Conservation (phyloP, 1,140 invertebrate genomes). For the Dendroctonus ponderosae region DNA sequence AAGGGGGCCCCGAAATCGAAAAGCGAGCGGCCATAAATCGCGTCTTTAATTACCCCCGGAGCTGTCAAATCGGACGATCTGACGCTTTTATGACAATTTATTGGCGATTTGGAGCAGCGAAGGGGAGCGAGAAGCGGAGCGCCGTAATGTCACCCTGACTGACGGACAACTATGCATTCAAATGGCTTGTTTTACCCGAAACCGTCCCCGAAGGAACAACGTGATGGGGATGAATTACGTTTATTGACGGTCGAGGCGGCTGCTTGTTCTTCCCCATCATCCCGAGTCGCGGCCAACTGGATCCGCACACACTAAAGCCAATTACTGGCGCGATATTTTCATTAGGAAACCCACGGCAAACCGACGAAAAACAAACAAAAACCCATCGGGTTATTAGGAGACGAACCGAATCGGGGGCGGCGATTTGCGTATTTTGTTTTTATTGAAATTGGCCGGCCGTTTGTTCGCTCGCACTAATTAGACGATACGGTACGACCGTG, state of each 20-base stretch:
- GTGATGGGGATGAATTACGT: constrained; percentile 32
- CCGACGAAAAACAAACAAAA: too few relatives aligned
- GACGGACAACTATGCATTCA: constrained; percentile 69
- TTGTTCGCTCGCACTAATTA: too few relatives aligned
- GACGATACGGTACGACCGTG: too few relatives aligned
- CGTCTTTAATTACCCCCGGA: constrained; percentile 64
- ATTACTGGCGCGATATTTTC: too few relatives aligned
- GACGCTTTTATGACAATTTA: constrained; percentile 72
- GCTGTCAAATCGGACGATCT: constrained; percentile 65
- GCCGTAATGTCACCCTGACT: constrained; percentile 62
- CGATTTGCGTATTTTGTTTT: not conserved
- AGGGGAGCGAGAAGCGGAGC: constrained; percentile 52
- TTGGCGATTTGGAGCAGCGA: constrained; percentile 53
- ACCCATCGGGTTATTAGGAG: too few relatives aligned
- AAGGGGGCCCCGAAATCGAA: constrained; percentile 37
- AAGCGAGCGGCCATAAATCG: constrained; percentile 59
- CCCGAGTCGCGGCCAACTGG: too few relatives aligned
- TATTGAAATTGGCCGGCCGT: not conserved
- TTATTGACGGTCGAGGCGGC: constrained; percentile 26
- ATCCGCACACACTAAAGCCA: too few relatives aligned
- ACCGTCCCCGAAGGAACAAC: constrained; percentile 34
- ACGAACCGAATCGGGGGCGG: too few relatives aligned
- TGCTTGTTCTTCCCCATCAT: too few relatives aligned
- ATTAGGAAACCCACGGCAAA: too few relatives aligned
- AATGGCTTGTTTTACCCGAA: constrained; percentile 62